phyloP scores from a whole-genome alignment of 1,140 invertebrate genomes.

The Drosophila kohkoa region DNA sequence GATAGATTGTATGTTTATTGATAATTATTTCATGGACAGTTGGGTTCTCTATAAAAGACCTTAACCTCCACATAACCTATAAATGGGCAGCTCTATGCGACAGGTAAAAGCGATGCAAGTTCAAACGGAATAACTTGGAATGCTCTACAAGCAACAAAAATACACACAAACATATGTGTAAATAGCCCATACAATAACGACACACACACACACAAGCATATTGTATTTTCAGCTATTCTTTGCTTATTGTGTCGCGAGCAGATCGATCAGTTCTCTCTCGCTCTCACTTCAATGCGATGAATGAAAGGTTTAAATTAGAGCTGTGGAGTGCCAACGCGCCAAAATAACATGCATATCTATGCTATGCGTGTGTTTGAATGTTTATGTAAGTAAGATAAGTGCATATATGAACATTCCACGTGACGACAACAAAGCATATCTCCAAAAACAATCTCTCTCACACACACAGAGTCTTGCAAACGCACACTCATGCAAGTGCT shows the following conservation, averaged over 20 bases:
- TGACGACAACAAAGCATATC: conserved; percentile 67
- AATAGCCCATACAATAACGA: too few species aligned
- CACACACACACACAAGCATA: not conserved
- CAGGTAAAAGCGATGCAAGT: conserved; percentile 10
- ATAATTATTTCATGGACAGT: not conserved
- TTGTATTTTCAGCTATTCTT: not conserved
- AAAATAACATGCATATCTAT: conserved; percentile 32
- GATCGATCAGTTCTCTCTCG: not conserved
- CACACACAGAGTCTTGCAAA: not conserved
- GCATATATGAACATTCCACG: conserved; percentile 52
- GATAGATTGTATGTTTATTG: not conserved
- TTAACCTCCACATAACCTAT: conserved; percentile 17
- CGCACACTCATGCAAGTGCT: conserved; percentile 12
- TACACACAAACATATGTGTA: not conserved
- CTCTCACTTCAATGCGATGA: conserved; percentile 1
- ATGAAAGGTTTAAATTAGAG: conserved; percentile 8
- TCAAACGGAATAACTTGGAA: conserved; percentile 6
- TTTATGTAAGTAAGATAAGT: conserved; percentile 15
- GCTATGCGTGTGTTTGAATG: conserved; percentile 3
- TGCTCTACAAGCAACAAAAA: not conserved
- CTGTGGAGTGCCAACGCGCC: conserved; percentile 36
- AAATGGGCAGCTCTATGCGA: not conserved
- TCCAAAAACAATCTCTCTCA: conserved; percentile 37
- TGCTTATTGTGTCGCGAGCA: conserved; percentile 5
- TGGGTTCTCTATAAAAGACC: not conserved